Conservation (phyloP, 2,113 vertebrate species). For the Urocitellus parryii region DNA sequence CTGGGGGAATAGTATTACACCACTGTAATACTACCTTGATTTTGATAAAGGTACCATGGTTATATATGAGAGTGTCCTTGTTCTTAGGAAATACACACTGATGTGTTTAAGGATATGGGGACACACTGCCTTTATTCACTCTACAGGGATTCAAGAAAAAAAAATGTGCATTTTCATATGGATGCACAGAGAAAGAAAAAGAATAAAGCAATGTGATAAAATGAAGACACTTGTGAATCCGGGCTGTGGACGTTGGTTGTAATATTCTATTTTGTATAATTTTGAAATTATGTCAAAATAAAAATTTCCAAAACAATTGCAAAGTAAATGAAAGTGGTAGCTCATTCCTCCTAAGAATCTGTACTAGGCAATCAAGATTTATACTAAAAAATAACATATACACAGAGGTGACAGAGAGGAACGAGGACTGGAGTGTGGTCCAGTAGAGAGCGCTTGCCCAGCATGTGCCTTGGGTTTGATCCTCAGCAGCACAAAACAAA, state of each 20-base stretch:
- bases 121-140: background rate
- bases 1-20: background rate
- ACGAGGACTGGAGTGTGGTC: background rate
- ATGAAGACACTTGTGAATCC: background rate
- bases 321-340: background rate
- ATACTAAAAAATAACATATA: background rate
- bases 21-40: background rate
- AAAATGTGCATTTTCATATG: background rate
- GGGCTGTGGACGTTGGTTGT: background rate
- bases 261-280: background rate
- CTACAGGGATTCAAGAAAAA: background rate
- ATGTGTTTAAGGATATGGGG: background rate
- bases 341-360: background rate
- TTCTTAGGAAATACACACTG: background rate
- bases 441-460: no score
- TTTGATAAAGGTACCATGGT: background rate
- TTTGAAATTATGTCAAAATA: slow-evolving; percentile 14
- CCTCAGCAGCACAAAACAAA: background rate
- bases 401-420: background rate
- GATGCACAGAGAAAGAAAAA: background rate
- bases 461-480: background rate
- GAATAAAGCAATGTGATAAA: background rate
- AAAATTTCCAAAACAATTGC: background rate
- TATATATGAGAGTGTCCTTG: background rate
- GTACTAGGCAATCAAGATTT: background rate